These are phyloP conservation scores for Andrena flavipes DNA, from an alignment of 2,888 invertebrate species.

Conservation along the genomic window DNA sequence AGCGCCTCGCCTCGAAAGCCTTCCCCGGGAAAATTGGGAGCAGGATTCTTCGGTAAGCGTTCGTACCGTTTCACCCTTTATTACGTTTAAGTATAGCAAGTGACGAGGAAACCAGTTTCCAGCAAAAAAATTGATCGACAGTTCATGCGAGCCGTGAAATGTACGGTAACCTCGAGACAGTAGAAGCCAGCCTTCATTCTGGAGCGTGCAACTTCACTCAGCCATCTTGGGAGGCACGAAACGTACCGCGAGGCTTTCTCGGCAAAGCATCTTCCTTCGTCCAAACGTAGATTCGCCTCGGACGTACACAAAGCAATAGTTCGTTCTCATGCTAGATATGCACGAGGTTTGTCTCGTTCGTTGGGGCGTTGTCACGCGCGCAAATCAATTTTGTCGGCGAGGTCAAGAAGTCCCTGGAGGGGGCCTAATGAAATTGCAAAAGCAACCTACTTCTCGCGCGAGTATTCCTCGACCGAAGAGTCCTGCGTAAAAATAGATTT, in stretches of 20 bases:
- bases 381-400: conserved; percentile 43
- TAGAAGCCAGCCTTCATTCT: conserved; percentile 71
- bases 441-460: conserved; percentile 30
- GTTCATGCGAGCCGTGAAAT: conserved; percentile 59
- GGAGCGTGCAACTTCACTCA: conserved; percentile 49
- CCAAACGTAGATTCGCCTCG: background rate
- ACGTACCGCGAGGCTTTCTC: conserved; percentile 39
- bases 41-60: conserved; percentile 40
- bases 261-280: conserved; percentile 12
- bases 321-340: conserved; percentile 33
- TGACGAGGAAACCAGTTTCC: conserved; percentile 62
- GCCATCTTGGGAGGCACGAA: conserved; percentile 63
- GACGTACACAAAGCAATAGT: background rate
- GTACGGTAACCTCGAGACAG: conserved; percentile 73
- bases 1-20: background rate
- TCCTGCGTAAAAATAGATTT: background rate
- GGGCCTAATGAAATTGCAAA: conserved; percentile 39
- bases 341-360: conserved; percentile 10
- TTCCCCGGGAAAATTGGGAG: conserved; percentile 32
- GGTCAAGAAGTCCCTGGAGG: conserved; percentile 28
- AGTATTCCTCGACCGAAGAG: background rate
- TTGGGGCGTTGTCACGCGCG: conserved; percentile 22
- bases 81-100: conserved; percentile 57
- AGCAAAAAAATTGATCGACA: conserved; percentile 57
- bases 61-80: conserved; percentile 48